Percentiles rank a stretch among this genome's conserved stretches.
phyloP scores from a whole-genome alignment of 2,888 invertebrate species.

The Heteromyza rotundicornis region DNA sequence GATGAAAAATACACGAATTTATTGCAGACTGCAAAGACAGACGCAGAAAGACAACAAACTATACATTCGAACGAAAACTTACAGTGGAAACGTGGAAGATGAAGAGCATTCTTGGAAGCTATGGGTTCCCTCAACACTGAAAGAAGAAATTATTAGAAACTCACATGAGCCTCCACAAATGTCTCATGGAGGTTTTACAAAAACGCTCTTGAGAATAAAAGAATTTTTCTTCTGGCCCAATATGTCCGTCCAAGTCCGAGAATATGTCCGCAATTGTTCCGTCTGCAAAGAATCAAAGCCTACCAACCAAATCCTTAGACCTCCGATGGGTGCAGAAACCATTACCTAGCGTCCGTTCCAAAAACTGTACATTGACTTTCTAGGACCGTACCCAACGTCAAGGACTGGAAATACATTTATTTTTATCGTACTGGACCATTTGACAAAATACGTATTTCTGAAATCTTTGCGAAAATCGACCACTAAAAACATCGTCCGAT shows the following conservation, averaged over 20 bases:
- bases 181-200: conserved; percentile 12
- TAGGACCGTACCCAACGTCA: conserved; percentile 8
- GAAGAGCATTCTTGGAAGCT: conserved; percentile 1
- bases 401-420: too few species aligned
- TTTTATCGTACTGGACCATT: too few species aligned
- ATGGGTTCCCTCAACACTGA: not conserved
- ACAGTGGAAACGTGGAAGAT: not conserved
- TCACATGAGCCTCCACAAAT: conserved; percentile 11
- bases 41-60: not conserved
- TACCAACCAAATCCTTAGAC: conserved; percentile 5
- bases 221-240: conserved; percentile 13
- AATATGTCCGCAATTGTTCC: conserved; percentile 3
- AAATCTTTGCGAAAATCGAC: not conserved
- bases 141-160: not conserved
- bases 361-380: conserved; percentile 15
- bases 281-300: conserved; percentile 15
- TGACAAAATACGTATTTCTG: not conserved
- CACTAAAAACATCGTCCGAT: not conserved
- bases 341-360: conserved; percentile 15
- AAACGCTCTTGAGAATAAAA: conserved; percentile 10
- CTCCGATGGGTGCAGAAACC: conserved; percentile 11
- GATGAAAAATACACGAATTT: not conserved
- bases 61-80: not conserved
- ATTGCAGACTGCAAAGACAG: not conserved
- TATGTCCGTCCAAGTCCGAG: not conserved